Percentiles rank a stretch among this genome's conserved stretches.
Conservation (phyloP, 2,888 invertebrate species). For the Euproctis similis region DNA sequence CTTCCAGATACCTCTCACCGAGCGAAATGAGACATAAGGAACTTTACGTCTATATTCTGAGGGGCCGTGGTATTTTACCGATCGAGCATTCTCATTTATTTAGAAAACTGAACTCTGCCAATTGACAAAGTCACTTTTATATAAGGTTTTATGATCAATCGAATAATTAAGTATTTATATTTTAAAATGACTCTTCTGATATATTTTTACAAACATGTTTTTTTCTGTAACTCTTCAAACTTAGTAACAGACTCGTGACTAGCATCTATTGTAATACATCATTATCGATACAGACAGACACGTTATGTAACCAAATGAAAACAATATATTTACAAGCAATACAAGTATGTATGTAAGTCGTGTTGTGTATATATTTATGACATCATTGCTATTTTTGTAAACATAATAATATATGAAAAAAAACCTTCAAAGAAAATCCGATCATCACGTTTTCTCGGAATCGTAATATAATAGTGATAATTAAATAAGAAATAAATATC, state of each 20-base stretch:
- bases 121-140: no score
- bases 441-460: constrained; percentile 24
- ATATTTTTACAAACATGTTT: no score
- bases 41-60: no score
- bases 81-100: no score
- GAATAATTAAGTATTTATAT: no score
- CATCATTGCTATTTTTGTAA: constrained; percentile 11
- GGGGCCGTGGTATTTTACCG: no score
- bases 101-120: no score
- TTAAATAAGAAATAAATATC: constrained; percentile 35
- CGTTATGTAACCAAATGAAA: constrained; percentile 1
- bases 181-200: no score
- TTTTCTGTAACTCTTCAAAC: no score
- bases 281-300: constrained; percentile 5
- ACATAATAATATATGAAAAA: constrained; percentile 8
- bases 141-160: no score
- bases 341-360: constrained; percentile 1
- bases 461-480: constrained; percentile 28
- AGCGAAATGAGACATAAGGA: no score
- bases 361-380: constrained; percentile 9
- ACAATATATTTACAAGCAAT: neutral
- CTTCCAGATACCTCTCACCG: no score
- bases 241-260: constrained; percentile 10
- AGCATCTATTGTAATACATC: constrained; percentile 8
- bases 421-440: constrained; percentile 23